These are phyloP conservation scores for Dichetophora obliterata DNA, from an alignment of 2,888 invertebrate species.

Conservation along the genomic window DNA sequence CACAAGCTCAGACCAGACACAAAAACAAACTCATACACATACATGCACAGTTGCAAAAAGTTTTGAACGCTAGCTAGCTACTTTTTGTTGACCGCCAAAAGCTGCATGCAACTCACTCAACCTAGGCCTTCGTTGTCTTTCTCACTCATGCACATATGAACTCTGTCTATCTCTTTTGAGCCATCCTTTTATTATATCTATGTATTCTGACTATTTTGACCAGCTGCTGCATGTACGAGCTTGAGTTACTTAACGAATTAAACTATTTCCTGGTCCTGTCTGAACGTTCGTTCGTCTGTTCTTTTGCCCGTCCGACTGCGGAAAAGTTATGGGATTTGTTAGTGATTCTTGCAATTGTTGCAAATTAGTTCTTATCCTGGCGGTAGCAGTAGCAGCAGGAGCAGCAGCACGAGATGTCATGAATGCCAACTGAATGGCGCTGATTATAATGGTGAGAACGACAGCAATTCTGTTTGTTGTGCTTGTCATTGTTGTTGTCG, in stretches of 20 bases:
- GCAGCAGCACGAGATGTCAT: slow-evolving; percentile 27
- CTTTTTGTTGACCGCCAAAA: not conserved
- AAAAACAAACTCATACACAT: not conserved
- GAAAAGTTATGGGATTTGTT: slow-evolving; percentile 20
- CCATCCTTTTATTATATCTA: not conserved
- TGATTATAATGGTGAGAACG: slow-evolving; percentile 8
- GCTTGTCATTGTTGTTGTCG: not conserved
- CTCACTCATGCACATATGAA: not conserved
- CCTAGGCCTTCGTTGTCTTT: not conserved
- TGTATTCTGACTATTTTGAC: not conserved
- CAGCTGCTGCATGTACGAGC: not conserved
- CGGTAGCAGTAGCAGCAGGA: slow-evolving; percentile 26
- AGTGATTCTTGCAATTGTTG: slow-evolving; percentile 34
- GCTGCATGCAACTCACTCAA: not conserved
- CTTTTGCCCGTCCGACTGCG: not conserved
- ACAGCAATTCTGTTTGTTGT: not conserved
- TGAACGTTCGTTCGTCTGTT: not conserved
- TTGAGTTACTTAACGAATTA: slow-evolving; percentile 7
- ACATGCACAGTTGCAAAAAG: not conserved
- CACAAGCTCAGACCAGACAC: too few relatives aligned
- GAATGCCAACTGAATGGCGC: slow-evolving; percentile 28
- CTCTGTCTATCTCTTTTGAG: not conserved
- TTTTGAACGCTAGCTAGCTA: not conserved
- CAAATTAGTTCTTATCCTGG: slow-evolving; percentile 36
- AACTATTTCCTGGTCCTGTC: slow-evolving; percentile 17